Conservation (phyloP, 1,140 invertebrate species). For the Batillaria attramentaria region DNA sequence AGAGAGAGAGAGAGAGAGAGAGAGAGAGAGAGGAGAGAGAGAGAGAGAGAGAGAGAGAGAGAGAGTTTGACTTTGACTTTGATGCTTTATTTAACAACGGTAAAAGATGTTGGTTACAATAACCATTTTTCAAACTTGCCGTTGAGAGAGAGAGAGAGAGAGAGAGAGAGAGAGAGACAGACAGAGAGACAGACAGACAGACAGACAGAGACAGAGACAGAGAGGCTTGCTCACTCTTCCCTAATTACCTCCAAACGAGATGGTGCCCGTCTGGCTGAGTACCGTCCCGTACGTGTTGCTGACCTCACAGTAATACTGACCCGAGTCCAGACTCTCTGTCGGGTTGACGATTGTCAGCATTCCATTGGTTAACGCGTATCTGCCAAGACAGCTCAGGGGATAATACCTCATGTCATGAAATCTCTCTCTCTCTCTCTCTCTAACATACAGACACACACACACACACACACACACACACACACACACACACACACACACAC, state of each 20-base stretch:
- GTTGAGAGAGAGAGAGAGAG: no score
- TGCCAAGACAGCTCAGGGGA: slow-evolving; percentile 65
- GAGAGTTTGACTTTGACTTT: no score
- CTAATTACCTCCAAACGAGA: slow-evolving; percentile 86
- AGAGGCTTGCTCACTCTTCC: no score
- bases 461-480: slow-evolving; percentile 5
- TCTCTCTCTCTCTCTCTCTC: not conserved
- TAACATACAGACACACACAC: slow-evolving; percentile 1
- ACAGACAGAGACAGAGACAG: not conserved
- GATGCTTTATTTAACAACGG: no score
- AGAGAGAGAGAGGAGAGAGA: not conserved
- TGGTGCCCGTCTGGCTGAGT: slow-evolving; percentile 87
- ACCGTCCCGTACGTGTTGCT: slow-evolving; percentile 91
- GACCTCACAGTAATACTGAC: slow-evolving; percentile 92
- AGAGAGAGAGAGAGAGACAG: not conserved
- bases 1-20: no score
- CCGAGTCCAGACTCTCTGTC: slow-evolving; percentile 79
- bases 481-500: not conserved
- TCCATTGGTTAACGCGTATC: slow-evolving; percentile 92
- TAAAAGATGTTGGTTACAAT: no score
- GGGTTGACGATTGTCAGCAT: slow-evolving; percentile 91
- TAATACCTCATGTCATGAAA: not conserved
- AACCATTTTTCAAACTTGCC: no score
- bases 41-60: not conserved
- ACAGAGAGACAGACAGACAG: not conserved